These are phyloP conservation scores for Eulemur rubriventer DNA, from an alignment of 2,797 vertebrate genomes.

Conservation along the genomic window DNA sequence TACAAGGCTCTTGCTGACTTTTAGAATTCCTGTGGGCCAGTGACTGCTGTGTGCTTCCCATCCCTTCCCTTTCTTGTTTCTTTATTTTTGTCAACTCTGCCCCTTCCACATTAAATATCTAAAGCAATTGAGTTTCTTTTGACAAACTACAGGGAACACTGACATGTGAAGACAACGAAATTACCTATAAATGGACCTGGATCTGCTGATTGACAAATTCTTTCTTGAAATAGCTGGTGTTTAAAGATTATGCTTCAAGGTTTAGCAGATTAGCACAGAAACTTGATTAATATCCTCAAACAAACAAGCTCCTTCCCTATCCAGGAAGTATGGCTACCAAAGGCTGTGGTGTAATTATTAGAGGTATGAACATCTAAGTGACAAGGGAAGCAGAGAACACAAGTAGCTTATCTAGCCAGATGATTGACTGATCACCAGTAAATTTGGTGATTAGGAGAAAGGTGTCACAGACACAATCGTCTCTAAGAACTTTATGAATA, in stretches of 20 bases:
- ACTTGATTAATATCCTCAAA: not conserved
- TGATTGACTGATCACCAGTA: not conserved
- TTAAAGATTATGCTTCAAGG: constrained; percentile 3
- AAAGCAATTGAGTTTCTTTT: not conserved
- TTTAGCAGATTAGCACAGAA: not conserved
- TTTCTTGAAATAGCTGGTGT: constrained; percentile 7
- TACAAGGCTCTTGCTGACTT: not conserved
- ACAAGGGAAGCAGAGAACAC: not conserved
- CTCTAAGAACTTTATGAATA: not conserved
- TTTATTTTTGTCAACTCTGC: not conserved
- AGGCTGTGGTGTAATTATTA: not conserved
- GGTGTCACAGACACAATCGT: not conserved
- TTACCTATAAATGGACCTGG: not conserved
- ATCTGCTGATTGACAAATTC: not conserved
- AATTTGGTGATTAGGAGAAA: not conserved
- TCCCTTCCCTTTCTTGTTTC: not conserved
- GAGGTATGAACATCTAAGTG: not conserved
- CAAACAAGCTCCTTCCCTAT: not conserved
- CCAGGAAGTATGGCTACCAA: not conserved
- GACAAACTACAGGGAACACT: not conserved
- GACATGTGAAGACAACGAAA: not conserved
- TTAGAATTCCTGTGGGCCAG: not conserved
- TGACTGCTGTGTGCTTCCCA: not conserved
- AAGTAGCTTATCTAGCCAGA: not conserved
- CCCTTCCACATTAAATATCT: not conserved